Percentiles rank a stretch among this genome's conserved stretches.
Evolutionary conservation across 64 coral and sea anemone species (phyloP).

Genomic region (Catalaphyllia jardinei): DNA sequence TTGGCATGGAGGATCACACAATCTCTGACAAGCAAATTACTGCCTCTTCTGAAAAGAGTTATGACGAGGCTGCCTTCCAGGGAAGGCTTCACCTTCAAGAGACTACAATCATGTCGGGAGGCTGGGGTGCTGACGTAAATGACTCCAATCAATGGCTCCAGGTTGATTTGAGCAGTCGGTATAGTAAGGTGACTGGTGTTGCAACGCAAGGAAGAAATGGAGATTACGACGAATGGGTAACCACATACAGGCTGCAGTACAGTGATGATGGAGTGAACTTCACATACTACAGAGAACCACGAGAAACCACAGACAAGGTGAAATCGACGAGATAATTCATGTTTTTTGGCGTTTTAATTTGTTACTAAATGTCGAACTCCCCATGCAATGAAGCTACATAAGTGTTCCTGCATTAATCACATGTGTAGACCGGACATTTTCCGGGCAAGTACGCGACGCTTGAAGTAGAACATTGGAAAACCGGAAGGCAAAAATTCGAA

Average conservation of each 20-base stretch:
- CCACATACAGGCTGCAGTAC: constrained; percentile 10
- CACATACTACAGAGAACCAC: constrained; percentile 5
- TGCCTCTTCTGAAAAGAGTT: constrained; percentile 12
- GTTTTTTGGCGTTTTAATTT: no score
- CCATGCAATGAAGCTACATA: no score
- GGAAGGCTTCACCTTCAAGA: constrained; percentile 47
- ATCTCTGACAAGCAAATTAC: constrained; percentile 39
- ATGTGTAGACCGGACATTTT: no score
- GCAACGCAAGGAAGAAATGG: constrained; percentile 32
- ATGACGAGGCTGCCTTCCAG: background rate
- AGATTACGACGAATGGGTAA: background rate
- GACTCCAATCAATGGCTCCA: constrained; percentile 53
- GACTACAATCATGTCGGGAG: background rate
- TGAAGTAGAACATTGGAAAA: no score
- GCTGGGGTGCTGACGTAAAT: constrained; percentile 4
- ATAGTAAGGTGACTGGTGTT: background rate
- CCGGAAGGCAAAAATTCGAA: no score
- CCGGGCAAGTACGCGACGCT: no score
- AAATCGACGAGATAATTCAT: no score
- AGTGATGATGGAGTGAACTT: constrained; percentile 34
- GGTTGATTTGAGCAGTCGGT: constrained; percentile 21
- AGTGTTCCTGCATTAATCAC: no score
- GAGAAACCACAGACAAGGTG: no score
- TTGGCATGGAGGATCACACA: constrained; percentile 32
- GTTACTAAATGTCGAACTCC: no score